Conservation (phyloP, 1,140 invertebrate genomes). For the Drosophila kikkawai region DNA sequence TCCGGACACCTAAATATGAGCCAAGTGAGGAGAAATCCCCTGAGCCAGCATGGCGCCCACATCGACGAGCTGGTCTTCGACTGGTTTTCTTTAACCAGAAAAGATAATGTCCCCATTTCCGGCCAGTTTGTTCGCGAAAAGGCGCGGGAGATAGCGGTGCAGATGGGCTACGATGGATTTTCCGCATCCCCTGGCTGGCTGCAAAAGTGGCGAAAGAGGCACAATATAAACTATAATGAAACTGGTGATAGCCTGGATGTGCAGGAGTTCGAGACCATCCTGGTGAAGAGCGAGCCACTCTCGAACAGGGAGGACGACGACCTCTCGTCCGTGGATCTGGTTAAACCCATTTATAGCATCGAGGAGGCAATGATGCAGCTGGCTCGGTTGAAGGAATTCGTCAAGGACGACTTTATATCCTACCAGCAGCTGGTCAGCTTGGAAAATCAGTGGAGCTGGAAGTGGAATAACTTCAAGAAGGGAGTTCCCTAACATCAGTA, state of each 20-base stretch:
- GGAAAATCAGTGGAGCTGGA: slow-evolving; percentile 42
- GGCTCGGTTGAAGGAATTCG: slow-evolving; percentile 29
- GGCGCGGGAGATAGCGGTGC: slow-evolving; percentile 17
- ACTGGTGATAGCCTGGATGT: slow-evolving; percentile 7
- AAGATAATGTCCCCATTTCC: slow-evolving; percentile 5
- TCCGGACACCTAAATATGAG: slow-evolving; percentile 17
- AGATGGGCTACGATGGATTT: slow-evolving; percentile 15
- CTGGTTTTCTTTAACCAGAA: slow-evolving; percentile 17
- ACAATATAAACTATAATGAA: slow-evolving; percentile 20
- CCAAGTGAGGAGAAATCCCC: slow-evolving; percentile 21
- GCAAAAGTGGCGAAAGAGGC: slow-evolving; percentile 37
- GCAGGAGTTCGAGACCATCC: slow-evolving; percentile 15
- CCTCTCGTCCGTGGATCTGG: neutral
- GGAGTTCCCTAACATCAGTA: slow-evolving; percentile 5
- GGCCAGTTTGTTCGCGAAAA: slow-evolving; percentile 28
- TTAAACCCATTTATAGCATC: slow-evolving; percentile 10
- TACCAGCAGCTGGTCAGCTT: slow-evolving; percentile 31
- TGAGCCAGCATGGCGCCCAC: slow-evolving; percentile 22
- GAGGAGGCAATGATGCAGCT: slow-evolving; percentile 42
- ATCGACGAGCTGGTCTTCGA: slow-evolving; percentile 34
- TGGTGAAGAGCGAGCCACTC: slow-evolving; percentile 33
- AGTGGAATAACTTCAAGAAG: slow-evolving; percentile 29
- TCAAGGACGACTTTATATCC: slow-evolving; percentile 35
- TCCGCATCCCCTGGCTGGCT: slow-evolving; percentile 30
- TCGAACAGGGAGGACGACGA: slow-evolving; percentile 13